Evolutionary conservation across 2,888 invertebrate species (phyloP), one percentile per base, ranked within the genome.

Genomic region (Nymphalis urticae): DNA sequence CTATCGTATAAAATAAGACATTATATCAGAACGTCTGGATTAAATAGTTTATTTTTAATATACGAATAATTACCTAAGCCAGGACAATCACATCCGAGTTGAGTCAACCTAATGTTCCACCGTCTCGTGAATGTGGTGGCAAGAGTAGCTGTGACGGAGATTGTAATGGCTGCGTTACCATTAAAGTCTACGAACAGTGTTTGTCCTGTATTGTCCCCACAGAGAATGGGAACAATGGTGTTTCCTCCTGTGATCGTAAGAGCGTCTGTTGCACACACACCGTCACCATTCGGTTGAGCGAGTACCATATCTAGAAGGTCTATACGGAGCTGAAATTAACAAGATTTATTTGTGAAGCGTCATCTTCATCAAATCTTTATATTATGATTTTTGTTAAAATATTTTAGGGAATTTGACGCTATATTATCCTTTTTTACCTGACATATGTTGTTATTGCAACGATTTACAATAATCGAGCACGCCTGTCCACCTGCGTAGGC

Each of bases 171-270:
- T 24, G 90, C 90, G 27, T 94, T 93, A 0, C 94, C 95, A 77
- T 95, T 94, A 79, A 97, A 97, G 81, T 96, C 95, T 1, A 96
- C 94, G 78, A 95, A 97, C 36, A 97, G 93, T 77, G 96, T 96
- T 82, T 97, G 96, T 0, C 96, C 97, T 1, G 95, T 94, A 84
- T 97, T 96, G 81, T 96, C 96, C 0, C 97, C 97, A 81, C 97
- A 97, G 70, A 97, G 94, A 1, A 90, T 83, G 0, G 96, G 96
- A 6, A 96, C 94, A 8, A 91, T 84, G 0, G 95, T 95, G 67
- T 95, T 94, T 0, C 95, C 95, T 0, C 96, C 96, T 0, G 95
- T 93, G 36, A 97, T 92, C 5, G 95, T 93, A 71, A 97, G 88
- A 5, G 95, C 94, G 83, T 97, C 97, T 0, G 94, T 94, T 17